phyloP scores from a whole-genome alignment of 2,113 vertebrate genomes.

The Aix galericulata region DNA sequence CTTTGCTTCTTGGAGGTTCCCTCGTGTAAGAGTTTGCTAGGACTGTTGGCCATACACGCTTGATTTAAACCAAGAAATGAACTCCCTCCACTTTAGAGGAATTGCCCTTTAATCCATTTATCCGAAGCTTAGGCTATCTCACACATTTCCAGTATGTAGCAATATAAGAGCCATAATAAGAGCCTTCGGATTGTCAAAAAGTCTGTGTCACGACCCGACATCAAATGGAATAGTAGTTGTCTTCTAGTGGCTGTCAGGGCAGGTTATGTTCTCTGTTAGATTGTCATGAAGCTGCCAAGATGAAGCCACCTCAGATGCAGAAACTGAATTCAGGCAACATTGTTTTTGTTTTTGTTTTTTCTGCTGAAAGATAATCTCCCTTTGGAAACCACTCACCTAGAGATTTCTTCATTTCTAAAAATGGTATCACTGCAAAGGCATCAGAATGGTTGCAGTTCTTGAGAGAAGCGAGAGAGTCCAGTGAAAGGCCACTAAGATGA shows the following conservation, averaged over 20 bases:
- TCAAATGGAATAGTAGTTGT: not conserved
- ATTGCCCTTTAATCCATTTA: not conserved
- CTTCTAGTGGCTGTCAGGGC: not conserved
- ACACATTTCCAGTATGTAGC: not conserved
- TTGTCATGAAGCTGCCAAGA: not conserved
- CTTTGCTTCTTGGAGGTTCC: not conserved
- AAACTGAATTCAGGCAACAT: not conserved
- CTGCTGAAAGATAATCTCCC: not conserved
- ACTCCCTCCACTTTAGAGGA: not conserved
- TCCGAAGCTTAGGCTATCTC: not conserved
- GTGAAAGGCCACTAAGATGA: not conserved
- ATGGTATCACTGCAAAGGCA: not conserved
- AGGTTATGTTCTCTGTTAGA: not conserved
- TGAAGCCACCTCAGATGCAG: not conserved
- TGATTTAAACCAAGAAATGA: not conserved
- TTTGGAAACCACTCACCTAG: not conserved
- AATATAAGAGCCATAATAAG: not conserved
- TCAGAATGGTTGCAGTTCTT: not conserved
- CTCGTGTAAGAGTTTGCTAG: not conserved
- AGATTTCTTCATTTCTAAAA: not conserved
- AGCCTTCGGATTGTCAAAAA: not conserved
- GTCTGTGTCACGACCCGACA: not conserved
- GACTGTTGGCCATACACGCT: not conserved
- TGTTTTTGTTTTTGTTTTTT: not conserved
- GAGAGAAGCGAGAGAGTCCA: not conserved